Percentiles rank a stretch among this genome's conserved stretches.
These are phyloP conservation scores for Ctena decussata DNA, from an alignment of 2,888 invertebrate species.

Conservation along the genomic window DNA sequence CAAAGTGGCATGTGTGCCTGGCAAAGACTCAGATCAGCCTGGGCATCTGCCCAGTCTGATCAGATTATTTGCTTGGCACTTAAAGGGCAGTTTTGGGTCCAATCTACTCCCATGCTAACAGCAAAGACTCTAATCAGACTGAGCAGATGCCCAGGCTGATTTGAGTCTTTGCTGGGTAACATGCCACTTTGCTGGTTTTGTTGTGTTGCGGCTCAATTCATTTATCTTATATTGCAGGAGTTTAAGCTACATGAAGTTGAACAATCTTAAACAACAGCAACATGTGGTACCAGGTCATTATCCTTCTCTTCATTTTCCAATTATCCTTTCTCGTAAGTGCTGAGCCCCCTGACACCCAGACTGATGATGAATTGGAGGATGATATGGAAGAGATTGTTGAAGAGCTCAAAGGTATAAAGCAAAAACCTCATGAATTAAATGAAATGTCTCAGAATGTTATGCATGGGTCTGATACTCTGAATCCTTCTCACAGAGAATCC, in stretches of 20 bases:
- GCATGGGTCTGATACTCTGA: neutral
- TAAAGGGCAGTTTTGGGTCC: too few species aligned
- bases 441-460: neutral
- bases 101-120: too few species aligned
- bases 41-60: too few species aligned
- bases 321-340: neutral
- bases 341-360: neutral
- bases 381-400: neutral
- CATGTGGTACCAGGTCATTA: neutral
- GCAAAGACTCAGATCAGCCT: too few species aligned
- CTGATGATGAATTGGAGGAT: neutral
- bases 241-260: neutral
- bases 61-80: too few species aligned
- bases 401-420: neutral
- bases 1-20: too few species aligned
- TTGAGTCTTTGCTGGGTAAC: too few species aligned
- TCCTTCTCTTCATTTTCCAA: neutral
- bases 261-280: neutral
- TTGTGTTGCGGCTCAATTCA: too few species aligned
- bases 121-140: too few species aligned
- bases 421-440: neutral
- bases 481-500: neutral
- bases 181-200: too few species aligned
- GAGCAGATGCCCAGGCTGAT: too few species aligned
- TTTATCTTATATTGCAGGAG: too few species aligned